These are phyloP conservation scores for Drosophila formosana DNA, from an alignment of 2,888 invertebrate genomes.

Conservation along the genomic window DNA sequence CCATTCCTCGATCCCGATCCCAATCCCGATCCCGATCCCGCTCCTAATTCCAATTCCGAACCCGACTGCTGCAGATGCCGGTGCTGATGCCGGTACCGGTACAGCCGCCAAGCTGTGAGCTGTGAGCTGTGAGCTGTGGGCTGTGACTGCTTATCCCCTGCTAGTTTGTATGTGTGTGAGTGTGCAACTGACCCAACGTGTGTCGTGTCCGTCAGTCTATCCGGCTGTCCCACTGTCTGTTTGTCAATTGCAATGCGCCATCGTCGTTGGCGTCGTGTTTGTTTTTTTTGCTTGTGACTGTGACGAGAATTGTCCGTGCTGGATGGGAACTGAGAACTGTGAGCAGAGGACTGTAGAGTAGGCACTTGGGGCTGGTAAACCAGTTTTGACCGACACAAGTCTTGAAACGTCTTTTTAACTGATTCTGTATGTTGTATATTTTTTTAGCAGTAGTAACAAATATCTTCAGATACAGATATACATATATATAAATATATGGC, in stretches of 20 bases:
- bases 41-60: conserved; percentile 19
- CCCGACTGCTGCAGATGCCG: conserved; percentile 3
- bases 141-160: conserved; percentile 71
- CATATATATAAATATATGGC: conserved; percentile 24
- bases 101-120: conserved; percentile 67
- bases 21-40: conserved; percentile 10
- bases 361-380: conserved; percentile 68
- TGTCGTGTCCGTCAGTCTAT: conserved; percentile 47
- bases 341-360: conserved; percentile 45
- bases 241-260: conserved; percentile 78
- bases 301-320: conserved; percentile 79
- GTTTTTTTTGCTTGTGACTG: conserved; percentile 71
- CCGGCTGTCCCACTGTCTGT: conserved; percentile 58
- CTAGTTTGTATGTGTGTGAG: conserved; percentile 26
- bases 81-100: conserved; percentile 51
- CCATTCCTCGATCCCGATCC: conserved; percentile 42
- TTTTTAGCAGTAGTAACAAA: conserved; percentile 70
- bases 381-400: conserved; percentile 80
- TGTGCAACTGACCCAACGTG: conserved; percentile 79
- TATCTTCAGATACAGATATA: conserved; percentile 67
- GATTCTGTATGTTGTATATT: conserved; percentile 70
- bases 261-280: conserved; percentile 45
- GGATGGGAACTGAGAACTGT: conserved; percentile 57
- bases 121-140: conserved; percentile 54
- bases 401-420: conserved; percentile 81